phyloP scores from a whole-genome alignment of 2,113 vertebrate genomes.

The Hucho hucho region DNA sequence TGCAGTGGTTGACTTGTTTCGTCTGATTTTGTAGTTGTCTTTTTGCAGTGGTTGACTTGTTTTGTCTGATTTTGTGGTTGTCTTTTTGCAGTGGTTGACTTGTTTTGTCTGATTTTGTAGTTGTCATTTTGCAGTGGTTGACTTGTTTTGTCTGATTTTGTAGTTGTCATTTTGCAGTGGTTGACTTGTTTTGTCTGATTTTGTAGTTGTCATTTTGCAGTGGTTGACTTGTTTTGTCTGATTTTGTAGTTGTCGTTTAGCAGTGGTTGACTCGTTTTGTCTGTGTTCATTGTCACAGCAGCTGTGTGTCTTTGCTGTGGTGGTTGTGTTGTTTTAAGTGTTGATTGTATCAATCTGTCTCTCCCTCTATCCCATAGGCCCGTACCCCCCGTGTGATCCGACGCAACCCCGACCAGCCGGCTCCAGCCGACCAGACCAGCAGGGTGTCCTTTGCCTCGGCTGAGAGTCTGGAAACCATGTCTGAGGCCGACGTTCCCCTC shows the following conservation, averaged over 20 bases:
- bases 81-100: constrained; percentile 27
- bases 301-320: not conserved
- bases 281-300: not conserved
- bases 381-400: constrained; percentile 88
- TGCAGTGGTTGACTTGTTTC: not conserved
- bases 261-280: not conserved
- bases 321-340: not conserved
- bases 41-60: constrained; percentile 6
- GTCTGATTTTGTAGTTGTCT: constrained; percentile 9
- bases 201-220: constrained; percentile 15
- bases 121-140: too few species aligned
- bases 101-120: not conserved
- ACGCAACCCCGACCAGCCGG: constrained; percentile 80
- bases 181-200: constrained; percentile 4
- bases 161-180: constrained; percentile 3
- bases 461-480: constrained; percentile 95
- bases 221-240: constrained; percentile 19
- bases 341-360: not conserved
- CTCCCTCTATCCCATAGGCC: constrained; percentile 69
- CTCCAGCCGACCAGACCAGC: constrained; percentile 86
- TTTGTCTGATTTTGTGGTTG: constrained; percentile 3
- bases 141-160: constrained; percentile 13
- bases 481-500: constrained; percentile 88
- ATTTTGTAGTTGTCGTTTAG: not conserved
- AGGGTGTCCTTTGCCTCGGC: constrained; percentile 91